Percentiles rank a stretch among this genome's conserved stretches.
These are phyloP conservation scores for Saguinus imperator DNA, from an alignment of 2,113 vertebrate species.

Conservation along the genomic window DNA sequence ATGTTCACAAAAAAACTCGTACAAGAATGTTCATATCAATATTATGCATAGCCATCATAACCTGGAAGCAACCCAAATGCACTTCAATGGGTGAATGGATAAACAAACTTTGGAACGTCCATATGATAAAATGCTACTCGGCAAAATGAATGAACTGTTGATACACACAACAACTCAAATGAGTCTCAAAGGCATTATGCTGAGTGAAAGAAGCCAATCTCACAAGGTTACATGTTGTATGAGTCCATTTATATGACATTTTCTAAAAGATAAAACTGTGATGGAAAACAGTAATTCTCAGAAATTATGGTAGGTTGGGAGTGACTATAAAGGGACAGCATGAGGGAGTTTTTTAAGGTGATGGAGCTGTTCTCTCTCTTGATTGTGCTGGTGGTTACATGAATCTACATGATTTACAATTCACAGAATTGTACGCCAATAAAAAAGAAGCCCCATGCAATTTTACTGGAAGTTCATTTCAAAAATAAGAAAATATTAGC, in stretches of 20 bases:
- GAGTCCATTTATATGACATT: constrained; percentile 38
- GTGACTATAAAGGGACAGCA: constrained; percentile 21
- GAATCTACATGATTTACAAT: constrained; percentile 59
- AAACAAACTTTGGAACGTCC: constrained; percentile 41
- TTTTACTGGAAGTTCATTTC: constrained; percentile 59
- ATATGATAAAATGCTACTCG: constrained; percentile 42
- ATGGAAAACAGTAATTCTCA: constrained; percentile 62
- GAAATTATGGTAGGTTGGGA: constrained; percentile 1
- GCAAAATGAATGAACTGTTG: constrained; percentile 52
- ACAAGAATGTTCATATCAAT: constrained; percentile 72
- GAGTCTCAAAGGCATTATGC: constrained; percentile 54
- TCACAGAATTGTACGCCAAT: constrained; percentile 47
- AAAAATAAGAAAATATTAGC: constrained; percentile 62
- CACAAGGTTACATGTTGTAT: constrained; percentile 20
- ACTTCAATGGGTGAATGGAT: constrained; percentile 52
- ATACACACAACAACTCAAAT: constrained; percentile 45
- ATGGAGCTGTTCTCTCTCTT: constrained; percentile 57
- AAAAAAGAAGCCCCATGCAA: constrained; percentile 31
- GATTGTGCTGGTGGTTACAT: constrained; percentile 57
- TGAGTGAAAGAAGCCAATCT: constrained; percentile 58
- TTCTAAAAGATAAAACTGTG: constrained; percentile 59
- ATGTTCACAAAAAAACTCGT: constrained; percentile 75
- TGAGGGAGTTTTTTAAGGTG: constrained; percentile 45
- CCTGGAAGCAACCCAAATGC: constrained; percentile 53
- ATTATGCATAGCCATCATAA: constrained; percentile 68